Base-by-base conservation (phyloP, 2,888 invertebrate species). In the Agrotis ipsilon region DNA sequence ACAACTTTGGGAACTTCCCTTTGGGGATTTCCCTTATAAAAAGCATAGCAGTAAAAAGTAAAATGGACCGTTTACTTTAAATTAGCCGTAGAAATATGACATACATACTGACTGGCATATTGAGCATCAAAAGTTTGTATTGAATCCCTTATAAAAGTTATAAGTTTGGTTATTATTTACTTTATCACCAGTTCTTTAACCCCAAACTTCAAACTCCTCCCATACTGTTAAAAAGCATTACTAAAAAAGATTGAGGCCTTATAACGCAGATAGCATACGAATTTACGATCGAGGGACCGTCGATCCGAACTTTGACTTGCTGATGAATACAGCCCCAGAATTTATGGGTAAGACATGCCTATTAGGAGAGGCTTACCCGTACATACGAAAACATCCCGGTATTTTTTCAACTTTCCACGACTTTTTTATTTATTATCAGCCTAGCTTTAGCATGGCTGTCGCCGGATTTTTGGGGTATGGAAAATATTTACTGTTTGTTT, bases 281-380 rank as follows among this genome's bases (percentile, higher is more conserved):
- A 80, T 85, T 82, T 85, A 83, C 77, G 85, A 82, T 27, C 83
- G 63, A 32, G 67, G 65, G 68, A 69, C 68, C 67, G 63, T 57
- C 63, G 71, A 75, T 78, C 83, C 67, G 63, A 85, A 85, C 71
- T 85, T 76, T 80, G 69, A 66, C 69, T 64, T 66, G 67, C 65
- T 85, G 83, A 83, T 74, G 83, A 77, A 72, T 72, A 65, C 75
- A 52, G 59, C 55, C 60, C 32, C 64, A 46, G 55, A 59, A 80
- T 83, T 84, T 85, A 83, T 85, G 66, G 61, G 21, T 32, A 14
- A 70, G 72, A 76, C 85, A 83, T 83, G 85, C 64, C 68, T 48
- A 69, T 85, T 80, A 82, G 52, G 62, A 16, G 5, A 27, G 62
- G 58, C 61, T 67, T 82, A 58, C n/a, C 32, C 55, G n/a, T 13